These are phyloP conservation scores for Cataglyphis rosenhaueri DNA, from an alignment of 2,888 invertebrate genomes.

Conservation along the genomic window DNA sequence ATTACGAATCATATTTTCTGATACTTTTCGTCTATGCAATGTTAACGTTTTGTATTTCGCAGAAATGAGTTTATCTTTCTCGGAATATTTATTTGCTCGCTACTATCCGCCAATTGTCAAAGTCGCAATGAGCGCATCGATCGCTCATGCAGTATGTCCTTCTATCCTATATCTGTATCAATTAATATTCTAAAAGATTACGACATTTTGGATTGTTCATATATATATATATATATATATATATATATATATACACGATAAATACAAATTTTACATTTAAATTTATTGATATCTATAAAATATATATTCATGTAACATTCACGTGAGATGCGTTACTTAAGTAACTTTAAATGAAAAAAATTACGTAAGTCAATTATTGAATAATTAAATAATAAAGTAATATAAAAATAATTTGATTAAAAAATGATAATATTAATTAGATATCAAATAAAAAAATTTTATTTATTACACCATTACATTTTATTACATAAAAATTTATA, in stretches of 20 bases:
- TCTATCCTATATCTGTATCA: not conserved
- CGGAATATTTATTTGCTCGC: constrained; percentile 16
- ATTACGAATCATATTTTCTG: not conserved
- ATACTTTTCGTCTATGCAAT: not conserved
- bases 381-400: not conserved
- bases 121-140: constrained; percentile 11
- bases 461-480: not conserved
- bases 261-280: not conserved
- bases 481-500: not conserved
- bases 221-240: too few relatives aligned
- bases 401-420: not conserved
- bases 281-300: not conserved
- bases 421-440: not conserved
- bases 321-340: not conserved
- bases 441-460: not conserved
- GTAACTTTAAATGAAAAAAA: not conserved
- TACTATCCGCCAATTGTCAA: not conserved
- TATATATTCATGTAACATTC: not conserved
- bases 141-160: not conserved
- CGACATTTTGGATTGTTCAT: too few relatives aligned
- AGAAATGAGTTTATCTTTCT: constrained; percentile 46
- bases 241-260: not conserved
- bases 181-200: not conserved
- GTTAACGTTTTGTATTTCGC: constrained; percentile 13
- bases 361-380: not conserved